Evolutionary conservation across 2,888 invertebrate genomes (phyloP), one percentile per base, ranked within the genome.

Genomic region (Antheraea assamensis): DNA sequence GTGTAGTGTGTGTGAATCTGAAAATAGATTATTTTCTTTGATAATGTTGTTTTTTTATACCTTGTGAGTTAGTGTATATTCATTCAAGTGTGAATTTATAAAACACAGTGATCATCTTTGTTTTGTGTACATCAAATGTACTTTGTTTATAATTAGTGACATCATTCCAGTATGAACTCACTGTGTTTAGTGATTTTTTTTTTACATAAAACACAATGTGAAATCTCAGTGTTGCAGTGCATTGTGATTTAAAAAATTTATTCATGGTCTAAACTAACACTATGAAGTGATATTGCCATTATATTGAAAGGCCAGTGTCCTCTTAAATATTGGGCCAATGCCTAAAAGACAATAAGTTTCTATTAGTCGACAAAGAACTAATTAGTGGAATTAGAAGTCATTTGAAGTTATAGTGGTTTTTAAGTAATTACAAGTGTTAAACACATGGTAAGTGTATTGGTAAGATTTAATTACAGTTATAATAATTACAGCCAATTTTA

Each of bases 1-100:
- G 95, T 94, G 94, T 94, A 91, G 93, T 95, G 95, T 94, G 92
- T 90, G 94, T 93, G 92, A 86, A 88, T 83, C 86, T 88, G 83
- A 83, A 90, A 93, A 94, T 94, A 94, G 93, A 95, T 86, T 88
- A 90, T 93, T 89, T 87, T 87, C 88, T 89, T 88, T 84, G 78
- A 88, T 82, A 87, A 88, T 92, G 92, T 94, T 86, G 92, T 94
- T 94, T 94, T 93, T 92, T 92, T 93, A 87, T 80, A 91, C 93
- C 93, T 91, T 90, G 93, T 93, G 92, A 85, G 82, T 83, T 85
- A 80, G 90, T 92, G 89, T 80, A 74, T 77, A 80, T 70, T 78
- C 77, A 75, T 78, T 58, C 24, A 58, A 86, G 89, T 90, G 90
- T 75, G 78, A 74, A 75, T 81, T 79, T 79, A 82, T 84, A 68